Evolutionary conservation across 2,797 vertebrate species (phyloP), one percentile per base, ranked within the genome.

Genomic region (Paguma larvata): DNA sequence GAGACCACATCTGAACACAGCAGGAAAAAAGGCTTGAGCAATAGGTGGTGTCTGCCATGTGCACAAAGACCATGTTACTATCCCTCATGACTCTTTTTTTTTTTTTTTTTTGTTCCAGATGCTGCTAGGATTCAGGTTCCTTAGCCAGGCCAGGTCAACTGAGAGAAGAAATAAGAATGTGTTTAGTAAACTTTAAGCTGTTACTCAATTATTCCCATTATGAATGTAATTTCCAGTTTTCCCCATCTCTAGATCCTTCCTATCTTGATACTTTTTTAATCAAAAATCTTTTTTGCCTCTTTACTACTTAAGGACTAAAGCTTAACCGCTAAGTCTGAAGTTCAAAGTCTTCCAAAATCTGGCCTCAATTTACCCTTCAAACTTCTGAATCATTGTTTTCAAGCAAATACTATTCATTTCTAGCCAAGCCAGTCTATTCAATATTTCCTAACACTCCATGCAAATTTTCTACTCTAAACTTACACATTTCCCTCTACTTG

Each of bases 311-410:
- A 13, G 63, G 21, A 53, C 70, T 68, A 80, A 92, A 63, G 21
- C 2, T 95, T 44, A 95, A 53, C 2, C 32, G 21, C 38, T 34
- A 94, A 85, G 16, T 27, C 5, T 95, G 23, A 89, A 77, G 13
- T 65, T 85, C 73, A 79, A 91, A 9, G 27, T 94, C 63, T 77
- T 93, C 83, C 15, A 85, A 95, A 88, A 83, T 83, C 41, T 77
- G 46, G 4, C 46, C 27, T 88, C 65, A 82, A 65, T 32, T 82
- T 80, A 93, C n/a, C n/a, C 44, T 91, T 53, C 48, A 59, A 79
- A 95, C 21, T 78, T 83, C 82, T 19, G 8, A 23, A 51, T 41
- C 14, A 48, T 25, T 86, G 53, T 86, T 70, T 48, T 79, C 23
- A 90, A 86, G 53, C n/a, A 95, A 90, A 73, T 46, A 62, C 15